Base-by-base conservation (phyloP, 1,140 invertebrate genomes). In the Lordiphosa mommai region DNA sequence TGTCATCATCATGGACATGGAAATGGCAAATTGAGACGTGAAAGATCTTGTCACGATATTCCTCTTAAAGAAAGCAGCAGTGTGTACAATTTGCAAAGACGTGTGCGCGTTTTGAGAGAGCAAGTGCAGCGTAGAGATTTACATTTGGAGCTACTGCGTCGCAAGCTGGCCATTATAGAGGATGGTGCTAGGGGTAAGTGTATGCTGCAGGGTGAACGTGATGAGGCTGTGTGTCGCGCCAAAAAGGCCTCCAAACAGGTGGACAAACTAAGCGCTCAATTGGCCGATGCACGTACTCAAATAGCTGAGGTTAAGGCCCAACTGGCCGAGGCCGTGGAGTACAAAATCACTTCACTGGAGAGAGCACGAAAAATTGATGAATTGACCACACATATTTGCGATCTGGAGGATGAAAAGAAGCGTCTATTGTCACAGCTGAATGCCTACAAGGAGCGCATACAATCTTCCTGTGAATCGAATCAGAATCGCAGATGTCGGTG, bases 41-140 rank as follows among this genome's bases (percentile, higher is more conserved):
- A 94, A 89, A 90, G 93, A 79, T 94, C 93, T 63, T 94, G 92
- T 88, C 92, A 93, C 87, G 93, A 94, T 74, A 91, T 93, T 76
- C 92, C 92, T 52, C 90, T 92, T 0, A 89, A 89, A 52, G 88
- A 89, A 93, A 95, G 94, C 12, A 94, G 95, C 3, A 92, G 94
- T 3, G 93, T 96, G 5, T 96, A 96, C 89, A 95, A 95, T 82
- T 89, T 96, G 8, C 95, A 96, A 90, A 90, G 95, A 38, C 91
- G 94, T 50, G 93, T 96, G 1, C 92, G 95, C 61, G 94, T 94
- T 2, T 86, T 98, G 1, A 91, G 96, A 10, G 96, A 98, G 84
- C 96, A 98, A 87, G 89, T 98, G 9, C 96, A 97, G 86, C 93
- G 96, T 60, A 94, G 96, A 74, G 96, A 98, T 88, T 91, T 98